Conservation (phyloP, 1,140 invertebrate genomes). For the Drosophila kurseongensis region DNA sequence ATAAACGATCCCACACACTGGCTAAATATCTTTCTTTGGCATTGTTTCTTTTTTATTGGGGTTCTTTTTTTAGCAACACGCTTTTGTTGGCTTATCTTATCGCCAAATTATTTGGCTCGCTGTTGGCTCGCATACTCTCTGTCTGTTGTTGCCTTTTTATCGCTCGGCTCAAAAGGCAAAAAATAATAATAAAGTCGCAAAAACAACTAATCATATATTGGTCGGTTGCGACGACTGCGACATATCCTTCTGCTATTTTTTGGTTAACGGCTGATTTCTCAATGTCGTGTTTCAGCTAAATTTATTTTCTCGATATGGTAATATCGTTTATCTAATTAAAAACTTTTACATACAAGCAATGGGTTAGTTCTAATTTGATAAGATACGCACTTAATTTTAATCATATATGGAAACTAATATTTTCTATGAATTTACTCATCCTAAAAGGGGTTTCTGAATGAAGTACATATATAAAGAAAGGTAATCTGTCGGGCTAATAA, state of each 20-base stretch:
- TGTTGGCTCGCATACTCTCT: conserved; percentile 3
- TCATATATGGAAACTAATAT: neutral
- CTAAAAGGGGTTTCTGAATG: neutral
- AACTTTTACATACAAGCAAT: no score
- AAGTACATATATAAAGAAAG: conserved; percentile 15
- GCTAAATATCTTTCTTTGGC: conserved; percentile 17
- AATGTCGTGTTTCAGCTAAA: no score
- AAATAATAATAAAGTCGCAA: conserved; percentile 58
- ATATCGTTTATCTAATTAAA: no score
- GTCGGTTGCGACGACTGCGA: conserved; percentile 11
- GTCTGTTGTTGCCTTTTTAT: conserved; percentile 57
- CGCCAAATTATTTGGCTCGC: conserved; percentile 44
- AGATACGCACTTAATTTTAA: no score
- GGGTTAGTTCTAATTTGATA: no score
- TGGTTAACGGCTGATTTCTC: neutral
- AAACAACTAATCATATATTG: conserved; percentile 25
- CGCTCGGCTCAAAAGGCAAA: conserved; percentile 64
- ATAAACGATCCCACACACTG: conserved; percentile 10
- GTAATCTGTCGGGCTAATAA: conserved; percentile 15
- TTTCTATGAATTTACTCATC: neutral
- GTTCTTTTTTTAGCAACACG: conserved; percentile 23
- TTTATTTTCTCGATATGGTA: no score
- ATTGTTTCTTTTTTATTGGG: conserved; percentile 10
- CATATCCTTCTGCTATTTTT: conserved; percentile 7
- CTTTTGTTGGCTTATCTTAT: conserved; percentile 73